Conservation (phyloP, 2,113 vertebrate species). For the Litocranius walleri region DNA sequence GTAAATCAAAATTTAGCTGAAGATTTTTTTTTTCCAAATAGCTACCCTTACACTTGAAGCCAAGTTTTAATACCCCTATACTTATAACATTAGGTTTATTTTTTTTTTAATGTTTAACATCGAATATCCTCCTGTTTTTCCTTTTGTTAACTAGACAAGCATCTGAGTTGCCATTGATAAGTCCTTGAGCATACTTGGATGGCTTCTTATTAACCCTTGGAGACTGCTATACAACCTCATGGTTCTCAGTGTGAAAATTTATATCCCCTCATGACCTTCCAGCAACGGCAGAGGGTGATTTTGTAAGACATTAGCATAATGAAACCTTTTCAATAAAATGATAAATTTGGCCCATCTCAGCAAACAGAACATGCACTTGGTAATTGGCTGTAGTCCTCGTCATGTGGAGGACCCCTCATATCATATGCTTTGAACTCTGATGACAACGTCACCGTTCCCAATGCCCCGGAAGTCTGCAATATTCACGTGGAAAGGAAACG, state of each 20-base stretch:
- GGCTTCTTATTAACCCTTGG: slow-evolving; percentile 76
- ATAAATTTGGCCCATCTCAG: slow-evolving; percentile 84
- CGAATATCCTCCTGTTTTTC: background rate
- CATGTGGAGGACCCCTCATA: slow-evolving; percentile 71
- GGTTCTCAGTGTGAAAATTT: slow-evolving; percentile 71
- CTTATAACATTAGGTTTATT: background rate
- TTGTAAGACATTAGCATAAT: slow-evolving; percentile 87
- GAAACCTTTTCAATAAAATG: slow-evolving; percentile 86
- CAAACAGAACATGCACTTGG: slow-evolving; percentile 80
- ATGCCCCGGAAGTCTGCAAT: slow-evolving; percentile 15
- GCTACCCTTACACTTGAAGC: background rate
- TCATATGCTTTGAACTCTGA: slow-evolving; percentile 82
- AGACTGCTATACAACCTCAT: slow-evolving; percentile 41
- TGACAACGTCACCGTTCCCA: slow-evolving; percentile 71
- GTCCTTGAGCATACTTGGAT: slow-evolving; percentile 64
- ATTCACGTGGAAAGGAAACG: slow-evolving; percentile 51
- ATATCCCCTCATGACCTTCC: slow-evolving; percentile 78
- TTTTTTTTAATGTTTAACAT: background rate
- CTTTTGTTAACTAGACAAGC: background rate
- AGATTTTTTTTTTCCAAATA: background rate
- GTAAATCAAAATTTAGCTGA: background rate
- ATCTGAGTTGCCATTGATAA: slow-evolving; percentile 35
- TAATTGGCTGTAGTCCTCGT: slow-evolving; percentile 82
- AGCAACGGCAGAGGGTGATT: slow-evolving; percentile 76
- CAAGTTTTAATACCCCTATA: background rate